Percentiles rank a stretch among this genome's conserved stretches.
Evolutionary conservation across 2,888 invertebrate species (phyloP).

Genomic region (Fragum whitleyi): DNA sequence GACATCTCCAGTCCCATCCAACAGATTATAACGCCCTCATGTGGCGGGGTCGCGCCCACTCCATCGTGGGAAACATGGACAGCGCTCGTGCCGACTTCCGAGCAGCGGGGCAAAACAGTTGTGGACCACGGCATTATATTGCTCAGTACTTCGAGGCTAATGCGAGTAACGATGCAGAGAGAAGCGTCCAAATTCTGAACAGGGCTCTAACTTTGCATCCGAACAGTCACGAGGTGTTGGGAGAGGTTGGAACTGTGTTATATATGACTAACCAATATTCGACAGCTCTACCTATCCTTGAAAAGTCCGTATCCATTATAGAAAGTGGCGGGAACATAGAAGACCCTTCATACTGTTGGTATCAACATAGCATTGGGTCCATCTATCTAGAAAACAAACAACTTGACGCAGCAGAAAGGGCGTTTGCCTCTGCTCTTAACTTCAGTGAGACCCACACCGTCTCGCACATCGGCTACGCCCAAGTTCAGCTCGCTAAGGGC

Average conservation of each 20-base stretch:
- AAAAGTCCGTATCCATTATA: background rate
- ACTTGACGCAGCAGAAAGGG: background rate
- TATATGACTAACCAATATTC: background rate
- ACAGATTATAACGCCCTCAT: background rate
- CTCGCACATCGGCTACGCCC: background rate
- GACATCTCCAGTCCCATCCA: background rate
- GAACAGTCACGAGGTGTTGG: background rate
- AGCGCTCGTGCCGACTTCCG: background rate
- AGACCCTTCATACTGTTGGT: conserved; percentile 15
- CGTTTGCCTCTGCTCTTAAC: background rate
- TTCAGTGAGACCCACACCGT: conserved; percentile 6
- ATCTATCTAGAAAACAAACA: background rate
- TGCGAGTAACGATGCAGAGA: background rate
- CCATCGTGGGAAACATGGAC: background rate
- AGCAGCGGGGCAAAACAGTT: background rate
- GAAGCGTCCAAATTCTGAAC: background rate
- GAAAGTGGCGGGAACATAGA: background rate
- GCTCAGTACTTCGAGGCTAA: background rate
- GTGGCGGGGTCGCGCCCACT: conserved; percentile 3
- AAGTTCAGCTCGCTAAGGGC: background rate
- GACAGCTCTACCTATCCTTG: background rate
- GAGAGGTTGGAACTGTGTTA: conserved; percentile 1
- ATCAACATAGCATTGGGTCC: background rate
- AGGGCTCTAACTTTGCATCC: background rate
- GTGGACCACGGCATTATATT: background rate